Conservation (phyloP, 2,888 invertebrate species). For the Thyatira batis region DNA sequence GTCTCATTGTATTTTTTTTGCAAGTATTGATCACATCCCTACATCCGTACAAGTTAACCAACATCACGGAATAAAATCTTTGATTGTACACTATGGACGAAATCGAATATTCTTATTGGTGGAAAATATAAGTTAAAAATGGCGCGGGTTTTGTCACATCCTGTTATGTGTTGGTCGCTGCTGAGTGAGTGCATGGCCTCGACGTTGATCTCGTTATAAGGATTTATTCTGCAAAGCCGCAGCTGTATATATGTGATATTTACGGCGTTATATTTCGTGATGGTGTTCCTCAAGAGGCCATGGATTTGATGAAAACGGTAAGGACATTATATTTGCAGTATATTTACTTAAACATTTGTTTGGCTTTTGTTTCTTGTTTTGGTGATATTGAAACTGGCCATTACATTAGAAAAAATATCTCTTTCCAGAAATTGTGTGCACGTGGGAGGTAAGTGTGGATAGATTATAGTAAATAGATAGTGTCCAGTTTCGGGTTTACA, state of each 20-base stretch:
- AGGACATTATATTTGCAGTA: slow-evolving; percentile 57
- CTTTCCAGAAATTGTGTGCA: slow-evolving; percentile 81
- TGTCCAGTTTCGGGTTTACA: slow-evolving; percentile 65
- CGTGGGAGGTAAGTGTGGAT: slow-evolving; percentile 80
- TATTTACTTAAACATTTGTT: slow-evolving; percentile 68
- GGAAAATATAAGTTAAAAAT: slow-evolving; percentile 52
- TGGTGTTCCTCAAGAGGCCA: slow-evolving; percentile 81
- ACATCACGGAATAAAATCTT: slow-evolving; percentile 30
- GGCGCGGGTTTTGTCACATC: slow-evolving; percentile 79
- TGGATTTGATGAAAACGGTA: slow-evolving; percentile 84
- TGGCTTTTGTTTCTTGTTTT: slow-evolving; percentile 83
- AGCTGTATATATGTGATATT: slow-evolving; percentile 65
- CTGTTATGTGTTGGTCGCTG: slow-evolving; percentile 64
- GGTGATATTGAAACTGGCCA: slow-evolving; percentile 82
- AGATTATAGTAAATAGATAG: slow-evolving; percentile 64
- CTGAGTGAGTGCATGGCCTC: slow-evolving; percentile 73
- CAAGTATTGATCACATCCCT: slow-evolving; percentile 1
- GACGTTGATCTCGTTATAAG: slow-evolving; percentile 71
- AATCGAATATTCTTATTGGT: slow-evolving; percentile 54
- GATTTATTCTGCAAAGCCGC: slow-evolving; percentile 61
- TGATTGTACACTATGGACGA: slow-evolving; percentile 37
- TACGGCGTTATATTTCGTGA: slow-evolving; percentile 74
- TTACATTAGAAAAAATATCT: slow-evolving; percentile 83
- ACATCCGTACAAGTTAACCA: slow-evolving; percentile 41
- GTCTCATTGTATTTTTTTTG: too few relatives aligned